These are phyloP conservation scores for Nasonia giraulti DNA, from an alignment of 1,140 invertebrate genomes.

Conservation along the genomic window DNA sequence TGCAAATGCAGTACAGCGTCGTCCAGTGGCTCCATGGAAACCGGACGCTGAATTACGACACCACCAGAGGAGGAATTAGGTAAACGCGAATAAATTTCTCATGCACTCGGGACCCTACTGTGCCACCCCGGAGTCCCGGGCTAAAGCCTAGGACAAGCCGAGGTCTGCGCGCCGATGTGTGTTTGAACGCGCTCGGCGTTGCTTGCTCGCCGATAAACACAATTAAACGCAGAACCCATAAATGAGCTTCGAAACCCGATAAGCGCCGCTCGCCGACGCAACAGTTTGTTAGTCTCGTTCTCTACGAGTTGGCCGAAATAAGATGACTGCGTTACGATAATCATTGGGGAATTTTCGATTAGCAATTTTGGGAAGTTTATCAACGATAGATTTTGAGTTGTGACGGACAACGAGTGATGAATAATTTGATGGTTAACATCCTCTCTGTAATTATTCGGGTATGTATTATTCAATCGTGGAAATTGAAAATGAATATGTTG, in stretches of 20 bases:
- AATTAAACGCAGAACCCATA: conserved; percentile 22
- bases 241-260: neutral
- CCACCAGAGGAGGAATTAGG: conserved; percentile 84
- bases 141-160: neutral
- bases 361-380: neutral
- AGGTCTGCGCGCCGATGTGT: neutral
- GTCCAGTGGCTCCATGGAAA: conserved; percentile 84
- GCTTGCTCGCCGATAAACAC: conserved; percentile 13
- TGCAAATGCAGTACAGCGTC: conserved; percentile 79
- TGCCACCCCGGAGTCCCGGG: too few species aligned
- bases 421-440: neutral
- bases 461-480: too few species aligned
- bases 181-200: neutral
- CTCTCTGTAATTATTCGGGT: too few species aligned
- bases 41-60: conserved; percentile 82
- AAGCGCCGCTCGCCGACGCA: neutral
- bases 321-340: neutral
- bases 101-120: neutral
- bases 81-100: conserved; percentile 64
- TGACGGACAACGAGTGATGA: neutral
- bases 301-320: neutral
- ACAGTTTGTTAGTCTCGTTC: too few species aligned
- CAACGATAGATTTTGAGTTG: neutral
- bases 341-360: neutral
- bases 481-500: too few species aligned